Conservation (phyloP, 2,888 invertebrate species). For the Dasypogon diadema region DNA sequence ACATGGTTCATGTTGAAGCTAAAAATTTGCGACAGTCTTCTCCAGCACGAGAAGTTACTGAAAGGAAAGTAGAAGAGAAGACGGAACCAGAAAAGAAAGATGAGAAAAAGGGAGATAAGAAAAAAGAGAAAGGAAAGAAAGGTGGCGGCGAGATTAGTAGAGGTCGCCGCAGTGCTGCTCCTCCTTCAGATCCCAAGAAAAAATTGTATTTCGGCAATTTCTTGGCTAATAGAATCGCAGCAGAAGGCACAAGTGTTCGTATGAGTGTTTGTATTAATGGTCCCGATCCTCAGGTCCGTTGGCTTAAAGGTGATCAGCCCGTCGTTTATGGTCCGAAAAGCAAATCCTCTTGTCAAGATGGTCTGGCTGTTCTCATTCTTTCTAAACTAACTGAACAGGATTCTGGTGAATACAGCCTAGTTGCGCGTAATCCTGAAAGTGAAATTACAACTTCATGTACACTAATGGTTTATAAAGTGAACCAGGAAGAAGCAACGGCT, state of each 20-base stretch:
- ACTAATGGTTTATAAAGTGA: constrained; percentile 77
- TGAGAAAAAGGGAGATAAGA: constrained; percentile 62
- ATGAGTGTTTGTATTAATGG: constrained; percentile 84
- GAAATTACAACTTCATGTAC: constrained; percentile 77
- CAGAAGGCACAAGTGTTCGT: constrained; percentile 80
- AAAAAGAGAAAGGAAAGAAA: constrained; percentile 54
- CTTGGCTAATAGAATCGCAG: constrained; percentile 81
- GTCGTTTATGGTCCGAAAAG: constrained; percentile 73
- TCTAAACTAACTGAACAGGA: constrained; percentile 77
- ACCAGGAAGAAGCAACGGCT: constrained; percentile 75
- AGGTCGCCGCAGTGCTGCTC: constrained; percentile 63
- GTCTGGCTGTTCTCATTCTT: constrained; percentile 81
- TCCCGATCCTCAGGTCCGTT: constrained; percentile 78
- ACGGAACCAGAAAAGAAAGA: constrained; percentile 58
- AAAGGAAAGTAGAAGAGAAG: constrained; percentile 57
- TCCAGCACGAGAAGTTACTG: constrained; percentile 60
- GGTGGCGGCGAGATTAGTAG: constrained; percentile 57
- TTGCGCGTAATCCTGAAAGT: constrained; percentile 81
- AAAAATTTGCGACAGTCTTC: constrained; percentile 64
- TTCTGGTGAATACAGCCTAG: constrained; percentile 82
- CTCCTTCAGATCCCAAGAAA: constrained; percentile 70
- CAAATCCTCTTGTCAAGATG: constrained; percentile 75
- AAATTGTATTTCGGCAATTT: constrained; percentile 76
- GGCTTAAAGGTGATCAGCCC: constrained; percentile 79
- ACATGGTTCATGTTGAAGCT: constrained; percentile 78